Conservation (phyloP, 2,888 invertebrate genomes). For the Melinopterus prodromus region DNA sequence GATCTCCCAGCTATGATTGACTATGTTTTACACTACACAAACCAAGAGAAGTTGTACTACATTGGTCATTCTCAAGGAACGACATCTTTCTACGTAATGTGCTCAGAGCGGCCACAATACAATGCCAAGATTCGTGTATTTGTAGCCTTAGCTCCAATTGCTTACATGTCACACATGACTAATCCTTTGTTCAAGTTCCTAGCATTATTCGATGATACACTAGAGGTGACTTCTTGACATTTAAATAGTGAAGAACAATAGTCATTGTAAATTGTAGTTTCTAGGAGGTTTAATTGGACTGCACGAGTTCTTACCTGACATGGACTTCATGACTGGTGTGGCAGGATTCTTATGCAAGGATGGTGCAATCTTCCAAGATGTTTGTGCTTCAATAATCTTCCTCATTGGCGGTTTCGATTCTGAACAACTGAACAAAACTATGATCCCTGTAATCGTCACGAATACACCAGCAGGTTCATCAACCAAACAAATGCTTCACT, state of each 20-base stretch:
- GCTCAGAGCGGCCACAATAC: constrained; percentile 69
- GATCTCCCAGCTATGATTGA: constrained; percentile 86
- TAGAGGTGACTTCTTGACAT: constrained; percentile 19
- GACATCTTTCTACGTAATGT: constrained; percentile 72
- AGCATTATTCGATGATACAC: constrained; percentile 11
- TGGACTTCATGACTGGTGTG: constrained; percentile 61
- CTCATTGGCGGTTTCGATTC: constrained; percentile 69
- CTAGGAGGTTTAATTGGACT: constrained; percentile 61
- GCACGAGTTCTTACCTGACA: constrained; percentile 71
- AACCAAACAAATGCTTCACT: constrained; percentile 45
- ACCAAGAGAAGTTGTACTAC: constrained; percentile 71
- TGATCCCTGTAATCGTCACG: constrained; percentile 43
- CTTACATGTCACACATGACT: constrained; percentile 61
- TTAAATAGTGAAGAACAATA: not conserved
- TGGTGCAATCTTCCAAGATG: constrained; percentile 63
- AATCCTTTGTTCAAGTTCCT: constrained; percentile 27
- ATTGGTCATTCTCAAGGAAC: constrained; percentile 84
- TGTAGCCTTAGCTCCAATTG: constrained; percentile 71
- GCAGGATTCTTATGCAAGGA: constrained; percentile 66
- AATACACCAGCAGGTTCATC: constrained; percentile 46
- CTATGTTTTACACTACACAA: constrained; percentile 67
- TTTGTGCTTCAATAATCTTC: constrained; percentile 75
- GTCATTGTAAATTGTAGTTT: constrained; percentile 54
- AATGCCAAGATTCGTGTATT: constrained; percentile 71
- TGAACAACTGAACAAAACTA: constrained; percentile 62